Evolutionary conservation across 2,113 vertebrate species (phyloP), one percentile per base, ranked within the genome.

Genomic region (Heptranchias perlo): DNA sequence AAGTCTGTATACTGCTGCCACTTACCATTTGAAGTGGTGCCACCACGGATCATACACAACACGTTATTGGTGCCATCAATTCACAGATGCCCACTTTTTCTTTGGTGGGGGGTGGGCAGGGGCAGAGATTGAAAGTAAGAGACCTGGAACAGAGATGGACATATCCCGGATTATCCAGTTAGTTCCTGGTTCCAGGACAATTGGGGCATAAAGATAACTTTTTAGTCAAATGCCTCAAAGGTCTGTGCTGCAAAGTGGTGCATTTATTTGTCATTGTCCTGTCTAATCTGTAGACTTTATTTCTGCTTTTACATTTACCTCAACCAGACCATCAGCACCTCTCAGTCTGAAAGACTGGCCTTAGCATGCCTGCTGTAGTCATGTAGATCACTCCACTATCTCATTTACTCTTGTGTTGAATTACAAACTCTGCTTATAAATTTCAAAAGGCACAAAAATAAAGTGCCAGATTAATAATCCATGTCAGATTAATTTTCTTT

Each of bases 181-280:
- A 91, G 3, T 58, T 58, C 31, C 52, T 54, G 87, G 31, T 58
- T 31, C 52, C 28, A 93, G 35, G 35, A 16, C 0, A 28, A 89
- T 35, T 4, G 35, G 89, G 49, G 18, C 4, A 69, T 31, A 21
- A 58, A 35, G 7, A 31, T 94, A 62, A 94, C 4, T 0, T 44
- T 73, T 49, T 44, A 35, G 44, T 14, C 3, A 95, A 94, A 73
- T 49, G 65, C 94, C 25, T 47, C 47, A 39, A 69, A 69, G 64
- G 94, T 95, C 94, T 95, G 94, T 95, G 44, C 65, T 69, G 64
- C 65, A 95, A 67, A 49, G 65, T 69, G 94, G 94, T 69, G 64
- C 64, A 69, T 73, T 95, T 94, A 25, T 31, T 52, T 95, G 94
- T 52, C 47, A 49, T 73, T 95, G 94, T 52, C 47, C 65, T 49